Base-by-base conservation (phyloP, 1,140 invertebrate species). In the Cydia amplana region DNA sequence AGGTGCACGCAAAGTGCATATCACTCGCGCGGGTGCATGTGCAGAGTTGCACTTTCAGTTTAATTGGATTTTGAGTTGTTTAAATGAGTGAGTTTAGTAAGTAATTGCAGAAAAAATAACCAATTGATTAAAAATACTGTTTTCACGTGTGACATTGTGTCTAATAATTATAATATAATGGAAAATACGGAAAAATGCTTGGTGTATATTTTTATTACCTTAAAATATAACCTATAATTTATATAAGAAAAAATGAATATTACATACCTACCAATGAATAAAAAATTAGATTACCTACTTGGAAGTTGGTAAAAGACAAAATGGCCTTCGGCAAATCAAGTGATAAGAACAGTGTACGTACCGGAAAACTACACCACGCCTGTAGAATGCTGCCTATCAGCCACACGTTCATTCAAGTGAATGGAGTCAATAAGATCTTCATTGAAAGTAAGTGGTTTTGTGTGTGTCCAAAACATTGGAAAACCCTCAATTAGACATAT, bases 371-470 rank as follows among this genome's bases (percentile, higher is more conserved):
- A 0, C 12, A 60, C 20, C 55, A n/a, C 20, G 55, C 18, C 10
- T 12, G 16, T 7, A 67, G 6, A 67, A 67, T 70, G n/a, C 2
- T 40, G n/a, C 65, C 65, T 18, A 18, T 70, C n/a, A 70, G n/a
- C 9, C 28, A 32, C 7, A 70, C 65, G 65, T 70, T 70, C 36
- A 70, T 70, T 40, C 65, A 70, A 70, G 32, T 70, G 5, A 70
- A 70, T 18, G 36, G 65, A 40, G 36, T 70, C 32, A 70, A 70
- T 32, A 70, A 70, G 32, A 36, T 70, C 36, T 70, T 70, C n/a
- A 70, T 70, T 40, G 65, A 70, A 36, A 70, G 65, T 70, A 70
- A 70, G 65, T 10, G 10, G 32, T 6, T 6, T 32, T 32, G 32
- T 32, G 32, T 32, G 28, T 32, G 32, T 32, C 0, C 5, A 6